Conservation (phyloP, 2,888 invertebrate species). For the Troglohyphantes excavatus region DNA sequence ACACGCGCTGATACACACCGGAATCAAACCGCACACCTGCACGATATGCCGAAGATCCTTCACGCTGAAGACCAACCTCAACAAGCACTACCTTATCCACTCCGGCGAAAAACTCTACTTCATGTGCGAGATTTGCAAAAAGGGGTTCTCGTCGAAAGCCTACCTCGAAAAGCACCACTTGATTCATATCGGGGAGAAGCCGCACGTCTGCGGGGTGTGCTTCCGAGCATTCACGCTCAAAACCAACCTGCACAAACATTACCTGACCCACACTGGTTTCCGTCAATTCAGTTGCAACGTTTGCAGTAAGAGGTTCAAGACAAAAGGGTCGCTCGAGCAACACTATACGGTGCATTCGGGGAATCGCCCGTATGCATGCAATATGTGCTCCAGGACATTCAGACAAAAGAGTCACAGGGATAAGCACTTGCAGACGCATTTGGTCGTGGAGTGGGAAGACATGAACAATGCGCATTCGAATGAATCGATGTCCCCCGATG, state of each 20-base stretch:
- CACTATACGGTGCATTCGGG: constrained; percentile 57
- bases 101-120: constrained; percentile 59
- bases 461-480: neutral
- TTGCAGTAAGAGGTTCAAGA: constrained; percentile 63
- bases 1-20: constrained; percentile 48
- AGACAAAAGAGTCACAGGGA: constrained; percentile 59
- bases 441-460: neutral
- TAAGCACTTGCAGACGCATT: constrained; percentile 57
- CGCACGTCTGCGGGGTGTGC: constrained; percentile 62
- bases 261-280: constrained; percentile 46
- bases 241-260: constrained; percentile 70
- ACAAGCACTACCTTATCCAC: constrained; percentile 68
- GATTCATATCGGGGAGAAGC: constrained; percentile 64
- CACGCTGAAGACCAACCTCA: constrained; percentile 67
- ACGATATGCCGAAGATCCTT: constrained; percentile 65
- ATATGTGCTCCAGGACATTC: constrained; percentile 58
- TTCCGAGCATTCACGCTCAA: constrained; percentile 64
- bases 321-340: constrained; percentile 63
- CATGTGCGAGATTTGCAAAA: constrained; percentile 50
- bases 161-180: constrained; percentile 69
- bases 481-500: constrained; percentile 26
- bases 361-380: constrained; percentile 40
- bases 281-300: constrained; percentile 54
- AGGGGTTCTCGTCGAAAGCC: constrained; percentile 68
- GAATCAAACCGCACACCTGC: constrained; percentile 57